A percentile compares a stretch with the other conserved stretches of the same genome.
These are phyloP conservation scores for Bombyx mandarina DNA, from an alignment of 1,140 invertebrate species.

Conservation along the genomic window DNA sequence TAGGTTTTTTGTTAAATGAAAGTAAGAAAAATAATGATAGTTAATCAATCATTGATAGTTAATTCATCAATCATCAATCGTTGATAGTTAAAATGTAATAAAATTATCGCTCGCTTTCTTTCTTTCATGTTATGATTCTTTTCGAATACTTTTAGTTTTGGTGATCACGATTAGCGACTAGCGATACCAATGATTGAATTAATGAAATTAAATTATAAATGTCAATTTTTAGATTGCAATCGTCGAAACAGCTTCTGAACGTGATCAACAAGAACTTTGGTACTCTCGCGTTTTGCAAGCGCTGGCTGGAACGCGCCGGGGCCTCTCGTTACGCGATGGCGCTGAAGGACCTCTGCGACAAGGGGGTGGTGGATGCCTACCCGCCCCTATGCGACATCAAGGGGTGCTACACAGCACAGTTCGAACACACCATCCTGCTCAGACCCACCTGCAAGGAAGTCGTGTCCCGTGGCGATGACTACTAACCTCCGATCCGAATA, in stretches of 20 bases:
- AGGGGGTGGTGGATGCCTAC: conserved; percentile 95
- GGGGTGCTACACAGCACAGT: conserved; percentile 99
- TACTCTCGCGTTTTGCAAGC: conserved; percentile 98
- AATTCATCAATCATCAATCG: too few relatives aligned
- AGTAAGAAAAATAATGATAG: too few relatives aligned
- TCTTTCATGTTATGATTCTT: too few relatives aligned
- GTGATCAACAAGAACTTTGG: conserved; percentile 99
- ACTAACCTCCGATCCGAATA: conserved; percentile 71
- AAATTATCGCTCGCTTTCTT: too few relatives aligned
- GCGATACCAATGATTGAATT: neutral
- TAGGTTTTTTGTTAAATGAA: too few relatives aligned
- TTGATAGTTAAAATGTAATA: too few relatives aligned
- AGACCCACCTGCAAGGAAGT: conserved; percentile 99
- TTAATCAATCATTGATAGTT: too few relatives aligned
- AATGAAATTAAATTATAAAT: conserved; percentile 1
- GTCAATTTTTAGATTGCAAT: conserved; percentile 77
- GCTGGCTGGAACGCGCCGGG: conserved; percentile 97
- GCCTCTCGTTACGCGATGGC: conserved; percentile 99
- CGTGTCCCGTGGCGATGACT: conserved; percentile 96
- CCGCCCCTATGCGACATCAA: conserved; percentile 98
- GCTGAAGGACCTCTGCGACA: conserved; percentile 98
- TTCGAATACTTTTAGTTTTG: too few relatives aligned
- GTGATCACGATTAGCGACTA: too few relatives aligned
- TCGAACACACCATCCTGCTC: conserved; percentile 98
- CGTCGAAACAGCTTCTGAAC: conserved; percentile 93